phyloP scores from a whole-genome alignment of 2,888 invertebrate genomes.

The Vanessa cardui region DNA sequence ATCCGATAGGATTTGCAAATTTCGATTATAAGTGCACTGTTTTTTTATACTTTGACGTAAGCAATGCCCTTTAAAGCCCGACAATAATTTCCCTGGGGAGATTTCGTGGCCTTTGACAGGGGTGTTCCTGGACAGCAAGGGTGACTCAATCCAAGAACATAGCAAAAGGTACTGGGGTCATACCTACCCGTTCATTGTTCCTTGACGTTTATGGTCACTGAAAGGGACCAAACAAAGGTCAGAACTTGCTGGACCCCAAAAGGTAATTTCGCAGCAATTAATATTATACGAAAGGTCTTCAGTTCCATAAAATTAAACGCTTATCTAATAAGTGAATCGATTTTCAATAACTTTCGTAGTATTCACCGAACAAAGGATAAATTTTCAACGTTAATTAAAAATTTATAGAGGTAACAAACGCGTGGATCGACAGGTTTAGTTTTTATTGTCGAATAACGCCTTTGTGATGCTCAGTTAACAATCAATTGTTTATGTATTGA shows the following conservation, averaged over 20 bases:
- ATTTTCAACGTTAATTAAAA: slow-evolving; percentile 35
- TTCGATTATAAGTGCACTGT: slow-evolving; percentile 72
- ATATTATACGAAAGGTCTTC: slow-evolving; percentile 49
- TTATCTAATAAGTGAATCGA: slow-evolving; percentile 25
- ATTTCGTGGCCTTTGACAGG: slow-evolving; percentile 76
- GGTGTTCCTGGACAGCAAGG: slow-evolving; percentile 76
- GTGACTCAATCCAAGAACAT: slow-evolving; percentile 70
- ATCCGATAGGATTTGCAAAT: slow-evolving; percentile 63
- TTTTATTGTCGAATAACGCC: slow-evolving; percentile 22
- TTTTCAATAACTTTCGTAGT: slow-evolving; percentile 36
- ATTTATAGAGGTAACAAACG: slow-evolving; percentile 26
- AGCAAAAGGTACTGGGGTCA: slow-evolving; percentile 70
- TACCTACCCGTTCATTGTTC: slow-evolving; percentile 76
- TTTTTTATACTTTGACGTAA: slow-evolving; percentile 76
- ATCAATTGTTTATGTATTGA: slow-evolving; percentile 10
- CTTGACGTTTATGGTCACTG: slow-evolving; percentile 79
- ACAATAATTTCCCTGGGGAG: slow-evolving; percentile 82
- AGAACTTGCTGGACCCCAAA: slow-evolving; percentile 55
- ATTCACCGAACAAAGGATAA: slow-evolving; percentile 29
- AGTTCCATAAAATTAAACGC: slow-evolving; percentile 16
- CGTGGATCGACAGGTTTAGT: slow-evolving; percentile 14
- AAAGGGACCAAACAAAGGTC: slow-evolving; percentile 75
- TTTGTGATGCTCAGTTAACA: slow-evolving; percentile 14
- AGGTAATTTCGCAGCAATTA: slow-evolving; percentile 71
- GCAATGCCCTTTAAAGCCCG: slow-evolving; percentile 83